phyloP scores from a whole-genome alignment of 53 echinoderm and acorn worm genomes.

The Pentamera pediparva region DNA sequence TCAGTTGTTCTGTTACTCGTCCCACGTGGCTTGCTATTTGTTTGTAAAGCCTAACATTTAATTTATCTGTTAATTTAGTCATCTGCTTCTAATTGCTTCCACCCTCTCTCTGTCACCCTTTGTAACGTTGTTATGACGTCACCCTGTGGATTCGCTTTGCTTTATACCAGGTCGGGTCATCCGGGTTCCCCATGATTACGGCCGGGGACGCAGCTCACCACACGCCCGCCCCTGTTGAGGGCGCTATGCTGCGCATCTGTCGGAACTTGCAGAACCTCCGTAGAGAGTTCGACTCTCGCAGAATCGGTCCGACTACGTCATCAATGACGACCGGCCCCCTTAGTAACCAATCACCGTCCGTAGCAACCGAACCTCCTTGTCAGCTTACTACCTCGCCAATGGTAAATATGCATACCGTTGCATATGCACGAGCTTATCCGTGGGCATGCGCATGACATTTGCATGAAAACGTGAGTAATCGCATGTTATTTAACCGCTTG shows the following conservation, averaged over 20 bases:
- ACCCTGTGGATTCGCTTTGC: slow-evolving; percentile 26
- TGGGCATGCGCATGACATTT: slow-evolving; percentile 25
- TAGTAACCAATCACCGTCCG: slow-evolving; percentile 53
- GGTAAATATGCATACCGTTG: slow-evolving; percentile 60
- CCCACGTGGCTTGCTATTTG: background rate
- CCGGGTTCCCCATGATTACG: slow-evolving; percentile 73
- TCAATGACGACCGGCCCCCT: slow-evolving; percentile 55
- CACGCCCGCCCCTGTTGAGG: slow-evolving; percentile 90
- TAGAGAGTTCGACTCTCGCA: slow-evolving; percentile 88
- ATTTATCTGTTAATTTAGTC: background rate
- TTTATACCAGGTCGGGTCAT: slow-evolving; percentile 81
- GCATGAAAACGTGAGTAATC: slow-evolving; percentile 33
- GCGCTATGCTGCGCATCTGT: slow-evolving; percentile 94
- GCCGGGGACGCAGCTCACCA: slow-evolving; percentile 78
- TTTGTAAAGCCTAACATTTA: background rate
- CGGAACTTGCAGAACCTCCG: slow-evolving; percentile 87
- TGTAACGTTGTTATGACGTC: slow-evolving; percentile 13
- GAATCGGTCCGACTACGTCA: slow-evolving; percentile 61
- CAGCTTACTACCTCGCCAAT: slow-evolving; percentile 68
- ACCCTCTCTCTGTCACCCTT: background rate
- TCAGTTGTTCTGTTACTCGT: too few relatives aligned
- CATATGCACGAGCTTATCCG: slow-evolving; percentile 25
- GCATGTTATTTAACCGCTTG: background rate
- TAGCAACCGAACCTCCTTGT: slow-evolving; percentile 45
- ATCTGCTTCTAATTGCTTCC: background rate